These are phyloP conservation scores for Eulacestoma nigropectus DNA, from an alignment of 2,113 vertebrate species.

Conservation along the genomic window DNA sequence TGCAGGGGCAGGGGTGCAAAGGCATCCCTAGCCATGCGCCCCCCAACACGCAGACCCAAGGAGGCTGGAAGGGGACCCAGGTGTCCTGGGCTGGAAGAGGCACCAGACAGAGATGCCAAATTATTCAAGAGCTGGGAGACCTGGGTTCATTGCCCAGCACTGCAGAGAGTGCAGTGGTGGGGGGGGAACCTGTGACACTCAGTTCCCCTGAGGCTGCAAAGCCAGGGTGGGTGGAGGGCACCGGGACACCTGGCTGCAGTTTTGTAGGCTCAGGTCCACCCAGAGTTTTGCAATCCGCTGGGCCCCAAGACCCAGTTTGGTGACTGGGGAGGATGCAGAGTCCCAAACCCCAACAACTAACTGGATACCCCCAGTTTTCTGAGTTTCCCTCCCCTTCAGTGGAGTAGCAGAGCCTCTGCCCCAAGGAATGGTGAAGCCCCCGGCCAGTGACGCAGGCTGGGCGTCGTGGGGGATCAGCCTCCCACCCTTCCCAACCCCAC, in stretches of 20 bases:
- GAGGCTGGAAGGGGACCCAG: slow-evolving; percentile 8
- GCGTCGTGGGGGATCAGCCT: neutral
- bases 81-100: slow-evolving; percentile 34
- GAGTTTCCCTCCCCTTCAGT: neutral
- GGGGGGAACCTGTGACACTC: neutral
- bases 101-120: neutral
- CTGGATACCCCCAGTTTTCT: neutral
- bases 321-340: neutral
- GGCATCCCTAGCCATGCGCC: neutral
- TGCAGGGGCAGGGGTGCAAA: neutral
- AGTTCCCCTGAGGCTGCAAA: neutral
- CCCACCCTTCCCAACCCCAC: neutral
- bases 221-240: neutral
- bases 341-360: neutral
- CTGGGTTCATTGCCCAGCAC: slow-evolving; percentile 33
- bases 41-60: neutral
- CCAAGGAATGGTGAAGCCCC: neutral
- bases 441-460: neutral
- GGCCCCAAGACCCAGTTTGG: accelerated
- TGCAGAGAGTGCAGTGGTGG: neutral
- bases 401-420: neutral
- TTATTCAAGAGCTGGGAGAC: neutral
- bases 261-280: neutral
- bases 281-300: neutral
- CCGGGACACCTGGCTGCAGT: accelerated